Evolutionary conservation across 2,113 vertebrate genomes (phyloP).

Genomic region (Scomber colias): DNA sequence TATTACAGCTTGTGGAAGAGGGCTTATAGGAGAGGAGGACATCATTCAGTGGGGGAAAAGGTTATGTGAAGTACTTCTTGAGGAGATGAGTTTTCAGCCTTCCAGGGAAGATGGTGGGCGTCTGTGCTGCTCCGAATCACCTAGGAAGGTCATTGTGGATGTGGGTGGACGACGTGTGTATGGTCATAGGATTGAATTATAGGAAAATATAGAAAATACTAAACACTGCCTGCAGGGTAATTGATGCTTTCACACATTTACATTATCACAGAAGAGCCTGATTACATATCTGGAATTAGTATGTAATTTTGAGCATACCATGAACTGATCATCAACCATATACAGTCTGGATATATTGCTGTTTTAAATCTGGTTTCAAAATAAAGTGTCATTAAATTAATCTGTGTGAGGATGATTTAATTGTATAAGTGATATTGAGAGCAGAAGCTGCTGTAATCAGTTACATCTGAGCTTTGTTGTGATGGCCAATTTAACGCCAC

Average conservation of each 20-base stretch:
- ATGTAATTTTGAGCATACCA: conserved; percentile 18
- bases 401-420: background rate
- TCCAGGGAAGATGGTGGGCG: conserved; percentile 52
- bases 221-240: conserved; percentile 27
- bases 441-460: conserved; percentile 25
- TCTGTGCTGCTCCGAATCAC: conserved; percentile 7
- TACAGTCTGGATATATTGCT: background rate
- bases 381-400: conserved; percentile 12
- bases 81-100: conserved; percentile 67
- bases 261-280: background rate
- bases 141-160: conserved; percentile 47
- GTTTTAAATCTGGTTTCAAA: background rate
- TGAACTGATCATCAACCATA: background rate
- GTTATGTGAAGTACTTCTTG: conserved; percentile 47
- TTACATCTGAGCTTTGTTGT: conserved; percentile 28
- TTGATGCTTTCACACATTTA: background rate
- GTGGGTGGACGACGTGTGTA: conserved; percentile 13
- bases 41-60: conserved; percentile 45
- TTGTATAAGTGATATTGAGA: background rate
- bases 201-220: conserved; percentile 8
- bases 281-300: background rate
- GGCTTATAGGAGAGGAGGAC: conserved; percentile 49
- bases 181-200: conserved; percentile 37
- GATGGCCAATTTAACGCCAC: conserved; percentile 36
- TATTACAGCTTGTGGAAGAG: conserved; percentile 49